These are phyloP conservation scores for Penelope pileata DNA, from an alignment of 2,113 vertebrate species.

Conservation along the genomic window DNA sequence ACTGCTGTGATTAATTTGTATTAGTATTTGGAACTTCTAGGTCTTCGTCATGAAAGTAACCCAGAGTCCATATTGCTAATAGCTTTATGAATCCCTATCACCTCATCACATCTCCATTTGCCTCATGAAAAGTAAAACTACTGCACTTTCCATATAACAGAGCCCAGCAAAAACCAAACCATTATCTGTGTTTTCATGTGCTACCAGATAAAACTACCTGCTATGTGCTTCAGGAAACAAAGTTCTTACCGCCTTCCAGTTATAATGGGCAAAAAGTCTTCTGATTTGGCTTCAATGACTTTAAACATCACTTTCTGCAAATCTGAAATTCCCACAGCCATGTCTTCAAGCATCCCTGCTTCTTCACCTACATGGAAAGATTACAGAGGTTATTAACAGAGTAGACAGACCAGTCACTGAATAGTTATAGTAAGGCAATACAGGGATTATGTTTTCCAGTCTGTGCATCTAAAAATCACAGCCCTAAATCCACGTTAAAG, in stretches of 20 bases:
- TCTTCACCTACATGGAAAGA: conserved; percentile 86
- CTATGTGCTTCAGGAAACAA: not conserved
- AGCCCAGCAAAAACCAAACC: not conserved
- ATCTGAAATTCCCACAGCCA: conserved; percentile 94
- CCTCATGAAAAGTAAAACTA: not conserved
- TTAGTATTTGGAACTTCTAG: not conserved
- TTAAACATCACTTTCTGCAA: conserved; percentile 91
- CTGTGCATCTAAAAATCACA: not conserved
- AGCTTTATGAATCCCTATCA: not conserved
- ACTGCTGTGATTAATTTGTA: not conserved
- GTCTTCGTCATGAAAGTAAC: not conserved
- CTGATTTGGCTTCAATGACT: conserved; percentile 90
- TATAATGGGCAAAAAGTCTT: conserved; percentile 89
- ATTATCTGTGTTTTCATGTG: not conserved
- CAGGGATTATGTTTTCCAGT: not conserved
- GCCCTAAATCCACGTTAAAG: conserved; percentile 14
- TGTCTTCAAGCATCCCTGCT: conserved; percentile 97
- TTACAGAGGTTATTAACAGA: conserved; percentile 45
- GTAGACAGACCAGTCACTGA: not conserved
- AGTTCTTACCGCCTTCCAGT: conserved; percentile 91
- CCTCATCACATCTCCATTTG: not conserved
- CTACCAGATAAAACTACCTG: not conserved
- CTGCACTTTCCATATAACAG: not conserved
- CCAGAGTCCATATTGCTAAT: not conserved
- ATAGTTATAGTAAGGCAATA: not conserved